Evolutionary conservation across 2,888 invertebrate species (phyloP).

Genomic region (Crocallis elinguaria): DNA sequence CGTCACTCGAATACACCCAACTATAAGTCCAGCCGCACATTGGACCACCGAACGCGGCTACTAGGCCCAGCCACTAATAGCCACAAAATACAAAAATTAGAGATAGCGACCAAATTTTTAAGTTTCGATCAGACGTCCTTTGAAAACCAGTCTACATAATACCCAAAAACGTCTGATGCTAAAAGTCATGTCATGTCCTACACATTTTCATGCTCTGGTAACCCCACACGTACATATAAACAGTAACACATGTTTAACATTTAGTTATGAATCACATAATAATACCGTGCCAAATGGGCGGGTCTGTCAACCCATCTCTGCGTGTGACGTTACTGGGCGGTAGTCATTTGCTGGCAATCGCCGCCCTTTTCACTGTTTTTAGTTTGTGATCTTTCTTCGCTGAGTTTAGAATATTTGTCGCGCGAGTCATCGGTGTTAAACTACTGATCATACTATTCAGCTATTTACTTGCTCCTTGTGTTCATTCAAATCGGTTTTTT

Average conservation of each 20-base stretch:
- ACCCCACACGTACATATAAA: not conserved
- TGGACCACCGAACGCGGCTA: no score
- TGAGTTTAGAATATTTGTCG: not conserved
- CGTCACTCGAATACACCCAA: no score
- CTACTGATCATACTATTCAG: no score
- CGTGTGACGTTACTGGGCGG: slow-evolving; percentile 23
- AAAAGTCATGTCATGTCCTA: not conserved
- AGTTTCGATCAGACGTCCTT: no score
- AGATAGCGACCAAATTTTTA: no score
- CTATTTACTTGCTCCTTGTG: no score
- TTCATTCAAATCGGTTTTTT: no score
- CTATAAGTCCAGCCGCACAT: no score
- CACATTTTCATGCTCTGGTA: not conserved
- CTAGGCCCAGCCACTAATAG: no score
- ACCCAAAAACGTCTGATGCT: no score
- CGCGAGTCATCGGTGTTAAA: not conserved
- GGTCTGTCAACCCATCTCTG: slow-evolving; percentile 15
- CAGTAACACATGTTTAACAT: slow-evolving; percentile 14
- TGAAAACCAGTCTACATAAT: no score
- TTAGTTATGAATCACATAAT: slow-evolving; percentile 28
- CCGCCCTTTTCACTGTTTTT: slow-evolving; percentile 17
- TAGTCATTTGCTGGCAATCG: not conserved
- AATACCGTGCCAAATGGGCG: slow-evolving; percentile 34
- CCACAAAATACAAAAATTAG: no score
- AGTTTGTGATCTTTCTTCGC: slow-evolving; percentile 13